These are phyloP conservation scores for Drosophila paramelanica DNA, from an alignment of 2,888 invertebrate genomes.

Conservation along the genomic window DNA sequence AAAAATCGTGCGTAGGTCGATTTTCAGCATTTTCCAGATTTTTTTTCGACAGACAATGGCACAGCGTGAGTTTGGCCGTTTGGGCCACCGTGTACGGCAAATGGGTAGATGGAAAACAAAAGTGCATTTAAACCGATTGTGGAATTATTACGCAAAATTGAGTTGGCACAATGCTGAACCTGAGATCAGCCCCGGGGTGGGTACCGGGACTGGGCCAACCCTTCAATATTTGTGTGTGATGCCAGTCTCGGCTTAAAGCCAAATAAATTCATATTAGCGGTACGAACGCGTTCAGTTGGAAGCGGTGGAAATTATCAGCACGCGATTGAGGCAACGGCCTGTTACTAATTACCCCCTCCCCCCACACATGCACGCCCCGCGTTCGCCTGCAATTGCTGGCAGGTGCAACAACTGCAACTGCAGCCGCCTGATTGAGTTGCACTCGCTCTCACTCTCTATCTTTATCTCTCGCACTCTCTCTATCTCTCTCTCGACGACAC, in stretches of 20 bases:
- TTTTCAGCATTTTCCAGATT: constrained; percentile 13
- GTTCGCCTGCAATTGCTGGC: constrained; percentile 57
- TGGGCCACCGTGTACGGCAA: too few species aligned
- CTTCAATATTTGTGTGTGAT: constrained; percentile 7
- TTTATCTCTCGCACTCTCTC: not conserved
- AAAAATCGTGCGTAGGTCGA: constrained; percentile 34
- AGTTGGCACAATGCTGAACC: constrained; percentile 39
- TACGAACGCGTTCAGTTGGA: constrained; percentile 62
- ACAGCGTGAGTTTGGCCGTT: constrained; percentile 58
- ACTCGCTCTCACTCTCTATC: constrained; percentile 8
- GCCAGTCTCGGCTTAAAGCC: constrained; percentile 24
- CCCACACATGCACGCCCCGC: constrained; percentile 20
- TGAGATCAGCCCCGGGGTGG: not conserved
- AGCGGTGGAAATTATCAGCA: constrained; percentile 70
- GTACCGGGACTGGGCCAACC: constrained; percentile 6
- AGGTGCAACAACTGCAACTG: constrained; percentile 57
- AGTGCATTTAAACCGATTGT: constrained; percentile 62
- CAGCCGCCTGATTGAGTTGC: constrained; percentile 73
- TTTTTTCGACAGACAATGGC: constrained; percentile 49
- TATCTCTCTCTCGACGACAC: constrained; percentile 33
- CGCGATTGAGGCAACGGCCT: constrained; percentile 74
- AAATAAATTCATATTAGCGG: constrained; percentile 64
- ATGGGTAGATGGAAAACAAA: constrained; percentile 25
- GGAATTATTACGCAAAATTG: constrained; percentile 76
- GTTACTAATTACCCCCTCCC: constrained; percentile 69